These are phyloP conservation scores for Athripsodes cinereus DNA, from an alignment of 2,888 invertebrate genomes.

Conservation along the genomic window DNA sequence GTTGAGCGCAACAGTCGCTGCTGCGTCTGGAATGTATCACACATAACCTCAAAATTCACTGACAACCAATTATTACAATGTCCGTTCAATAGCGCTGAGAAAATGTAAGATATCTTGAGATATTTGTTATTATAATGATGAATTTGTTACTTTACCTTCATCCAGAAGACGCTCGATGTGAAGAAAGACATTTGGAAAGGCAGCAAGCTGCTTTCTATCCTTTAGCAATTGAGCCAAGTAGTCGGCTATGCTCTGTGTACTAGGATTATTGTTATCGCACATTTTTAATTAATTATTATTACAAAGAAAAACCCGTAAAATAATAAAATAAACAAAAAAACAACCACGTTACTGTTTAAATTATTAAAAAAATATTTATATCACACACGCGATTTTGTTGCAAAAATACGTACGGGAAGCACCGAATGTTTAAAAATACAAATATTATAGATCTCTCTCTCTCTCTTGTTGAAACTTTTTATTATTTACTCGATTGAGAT, in stretches of 20 bases:
- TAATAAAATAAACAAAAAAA: not conserved
- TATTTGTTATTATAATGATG: not conserved
- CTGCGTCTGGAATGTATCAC: conserved; percentile 15
- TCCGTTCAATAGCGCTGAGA: not conserved
- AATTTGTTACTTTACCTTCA: conserved; percentile 74
- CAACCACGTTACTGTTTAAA: not conserved
- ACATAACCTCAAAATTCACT: conserved; percentile 18
- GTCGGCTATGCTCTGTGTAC: conserved; percentile 96
- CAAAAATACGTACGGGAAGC: not conserved
- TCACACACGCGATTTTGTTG: not conserved
- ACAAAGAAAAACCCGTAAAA: not conserved
- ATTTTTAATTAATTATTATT: conserved; percentile 37
- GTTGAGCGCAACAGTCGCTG: no score
- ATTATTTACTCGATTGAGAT: no score
- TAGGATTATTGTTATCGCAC: conserved; percentile 57
- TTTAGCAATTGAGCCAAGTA: conserved; percentile 99
- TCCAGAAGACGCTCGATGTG: conserved; percentile 98
- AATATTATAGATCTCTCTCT: no score
- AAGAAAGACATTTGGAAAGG: conserved; percentile 99
- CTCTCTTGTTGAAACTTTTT: no score
- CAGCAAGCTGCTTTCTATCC: conserved; percentile 99
- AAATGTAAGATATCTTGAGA: not conserved
- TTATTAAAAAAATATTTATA: not conserved
- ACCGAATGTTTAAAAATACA: not conserved
- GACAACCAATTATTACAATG: conserved; percentile 1